Evolutionary conservation across 2,113 vertebrate species (phyloP).

Genomic region (Thalassarche chlororhynchos): DNA sequence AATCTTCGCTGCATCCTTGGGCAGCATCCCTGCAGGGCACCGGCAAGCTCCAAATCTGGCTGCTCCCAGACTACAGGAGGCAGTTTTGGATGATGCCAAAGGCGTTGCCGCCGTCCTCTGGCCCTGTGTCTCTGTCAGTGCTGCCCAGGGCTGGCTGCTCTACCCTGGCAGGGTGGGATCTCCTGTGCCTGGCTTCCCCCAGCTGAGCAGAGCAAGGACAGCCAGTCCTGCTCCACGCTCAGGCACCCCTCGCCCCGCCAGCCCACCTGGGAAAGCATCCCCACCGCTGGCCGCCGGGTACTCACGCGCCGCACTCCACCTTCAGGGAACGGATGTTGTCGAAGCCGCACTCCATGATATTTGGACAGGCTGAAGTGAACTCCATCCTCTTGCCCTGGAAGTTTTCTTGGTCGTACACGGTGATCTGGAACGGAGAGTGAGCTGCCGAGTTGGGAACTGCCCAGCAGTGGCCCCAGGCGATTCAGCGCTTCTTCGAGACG

Average conservation of each 20-base stretch:
- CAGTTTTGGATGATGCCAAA: not conserved
- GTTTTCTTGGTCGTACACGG: constrained; percentile 93
- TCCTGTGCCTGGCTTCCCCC: not conserved
- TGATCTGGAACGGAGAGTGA: constrained; percentile 80
- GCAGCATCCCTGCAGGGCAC: not conserved
- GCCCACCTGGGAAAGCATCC: not conserved
- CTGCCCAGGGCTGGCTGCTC: not conserved
- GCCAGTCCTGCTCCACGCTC: rapidly evolving
- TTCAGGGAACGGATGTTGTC: constrained; percentile 92
- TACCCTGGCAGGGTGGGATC: not conserved
- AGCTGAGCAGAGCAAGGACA: not conserved
- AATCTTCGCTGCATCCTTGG: not conserved
- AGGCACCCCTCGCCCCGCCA: not conserved
- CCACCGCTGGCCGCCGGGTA: not conserved
- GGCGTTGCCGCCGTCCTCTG: rapidly evolving
- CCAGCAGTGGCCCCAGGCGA: not conserved
- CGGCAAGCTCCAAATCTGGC: not conserved
- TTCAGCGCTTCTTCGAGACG: not conserved
- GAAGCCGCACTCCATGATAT: constrained; percentile 88
- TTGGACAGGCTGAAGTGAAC: constrained; percentile 90
- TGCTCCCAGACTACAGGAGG: not conserved
- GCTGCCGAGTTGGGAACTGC: not conserved
- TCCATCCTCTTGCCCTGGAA: constrained; percentile 95
- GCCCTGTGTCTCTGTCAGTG: not conserved
- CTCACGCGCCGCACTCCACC: constrained; percentile 95